phyloP scores from a whole-genome alignment of 2,113 vertebrate species.

The Hydrolagus affinis region DNA sequence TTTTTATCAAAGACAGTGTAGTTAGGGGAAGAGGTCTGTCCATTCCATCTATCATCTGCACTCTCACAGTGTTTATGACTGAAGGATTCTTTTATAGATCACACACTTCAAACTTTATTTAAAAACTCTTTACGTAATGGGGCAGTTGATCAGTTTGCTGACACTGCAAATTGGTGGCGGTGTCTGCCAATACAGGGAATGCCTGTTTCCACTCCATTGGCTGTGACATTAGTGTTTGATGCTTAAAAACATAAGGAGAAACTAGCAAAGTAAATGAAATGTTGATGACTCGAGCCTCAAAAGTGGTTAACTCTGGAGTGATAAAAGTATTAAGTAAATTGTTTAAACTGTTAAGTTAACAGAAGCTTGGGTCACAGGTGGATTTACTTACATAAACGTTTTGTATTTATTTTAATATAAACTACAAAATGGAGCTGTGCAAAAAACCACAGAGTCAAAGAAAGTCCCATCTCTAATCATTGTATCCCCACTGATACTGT shows the following conservation, averaged over 20 bases:
- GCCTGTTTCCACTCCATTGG: too few relatives aligned
- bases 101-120: too few relatives aligned
- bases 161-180: too few relatives aligned
- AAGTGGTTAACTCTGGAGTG: slow-evolving; percentile 6
- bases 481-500: background rate
- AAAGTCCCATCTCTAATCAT: background rate
- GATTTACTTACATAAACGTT: slow-evolving; percentile 14
- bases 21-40: too few relatives aligned
- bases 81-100: too few relatives aligned
- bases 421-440: background rate
- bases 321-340: slow-evolving; percentile 26
- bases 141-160: too few relatives aligned
- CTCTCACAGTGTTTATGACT: too few relatives aligned
- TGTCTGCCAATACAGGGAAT: too few relatives aligned
- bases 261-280: slow-evolving; percentile 9
- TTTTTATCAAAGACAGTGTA: too few relatives aligned
- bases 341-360: slow-evolving; percentile 22
- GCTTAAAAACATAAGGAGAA: background rate
- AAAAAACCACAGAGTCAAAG: background rate
- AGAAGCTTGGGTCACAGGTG: slow-evolving; percentile 6
- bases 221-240: too few relatives aligned
- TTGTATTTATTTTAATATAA: slow-evolving; percentile 2
- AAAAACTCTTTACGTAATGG: too few relatives aligned
- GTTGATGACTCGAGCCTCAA: background rate
- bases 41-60: too few relatives aligned